Percentiles rank a stretch among this genome's conserved stretches.
Evolutionary conservation across 1,140 invertebrate species (phyloP).

Genomic region (Rhizoglyphus robini): DNA sequence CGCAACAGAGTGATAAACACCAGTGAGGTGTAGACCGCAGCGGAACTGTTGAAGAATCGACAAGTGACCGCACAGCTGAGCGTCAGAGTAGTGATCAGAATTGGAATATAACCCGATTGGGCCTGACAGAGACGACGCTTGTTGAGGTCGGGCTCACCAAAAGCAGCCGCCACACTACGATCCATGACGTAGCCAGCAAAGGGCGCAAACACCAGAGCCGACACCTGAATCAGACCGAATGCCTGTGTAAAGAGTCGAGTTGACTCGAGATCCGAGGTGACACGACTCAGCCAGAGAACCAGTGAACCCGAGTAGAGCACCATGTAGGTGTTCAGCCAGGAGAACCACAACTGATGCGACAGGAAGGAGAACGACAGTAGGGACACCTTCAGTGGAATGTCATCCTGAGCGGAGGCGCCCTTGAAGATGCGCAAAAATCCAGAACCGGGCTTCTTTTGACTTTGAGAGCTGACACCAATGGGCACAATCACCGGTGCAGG

Average conservation of each 20-base stretch:
- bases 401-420: neutral
- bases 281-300: slow-evolving; percentile 24
- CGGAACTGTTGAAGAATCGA: slow-evolving; percentile 25
- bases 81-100: slow-evolving; percentile 25
- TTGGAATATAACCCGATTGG: slow-evolving; percentile 25
- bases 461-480: too few species aligned
- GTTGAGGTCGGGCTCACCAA: slow-evolving; percentile 16
- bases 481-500: too few species aligned
- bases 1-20: slow-evolving; percentile 26
- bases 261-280: slow-evolving; percentile 10
- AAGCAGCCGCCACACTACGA: slow-evolving; percentile 20
- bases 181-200: slow-evolving; percentile 26
- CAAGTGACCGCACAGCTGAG: slow-evolving; percentile 21
- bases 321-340: slow-evolving; percentile 27
- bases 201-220: slow-evolving; percentile 24
- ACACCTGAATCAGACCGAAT: slow-evolving; percentile 24
- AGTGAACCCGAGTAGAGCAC: slow-evolving; percentile 27
- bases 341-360: slow-evolving; percentile 27
- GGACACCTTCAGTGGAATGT: slow-evolving; percentile 19
- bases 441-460: too few species aligned
- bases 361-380: slow-evolving; percentile 22
- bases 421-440: too few species aligned
- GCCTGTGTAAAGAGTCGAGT: slow-evolving; percentile 22
- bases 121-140: slow-evolving; percentile 21
- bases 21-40: slow-evolving; percentile 25